Base-by-base conservation (phyloP, 2,797 vertebrate species). In the Xiphophorus birchmanni region DNA sequence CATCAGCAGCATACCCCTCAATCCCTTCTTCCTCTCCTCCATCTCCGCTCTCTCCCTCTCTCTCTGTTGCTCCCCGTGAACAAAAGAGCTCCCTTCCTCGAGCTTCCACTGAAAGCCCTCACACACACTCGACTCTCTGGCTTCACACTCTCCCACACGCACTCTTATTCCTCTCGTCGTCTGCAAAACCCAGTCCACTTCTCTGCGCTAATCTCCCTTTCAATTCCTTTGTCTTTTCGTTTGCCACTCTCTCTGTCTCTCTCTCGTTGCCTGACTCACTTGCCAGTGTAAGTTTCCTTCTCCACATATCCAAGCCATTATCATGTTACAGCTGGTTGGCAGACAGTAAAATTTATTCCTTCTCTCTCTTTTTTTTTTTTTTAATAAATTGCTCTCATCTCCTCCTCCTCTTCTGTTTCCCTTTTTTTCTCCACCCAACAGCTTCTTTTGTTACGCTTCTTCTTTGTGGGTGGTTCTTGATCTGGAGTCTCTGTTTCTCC, bases 301-400 rank as follows among this genome's bases (percentile, higher is more conserved):
- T 82, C 84, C 81, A 65, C 84, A 87, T 87, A 90, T 89, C 92
- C 89, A 56, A 77, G 84, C 76, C 7, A 82, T 92, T 92, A 92
- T 95, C 92, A 79, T 84, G 86, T 95, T 94, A 91, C 94, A 90
- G 88, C 80, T 71, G 81, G 87, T 89, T 93, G 92, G 91, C 89
- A 91, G 86, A 84, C 84, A 78, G 83, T 90, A 88, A 93, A 93
- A 92, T 90, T 82, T 89, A 90, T 91, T 91, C 85, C 87, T 76
- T 83, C 73, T 78, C 50, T 23, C 48, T 50, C 6, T 63, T 13
- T 44, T 45, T 45, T 92, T 85, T 84, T 89, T n/a, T n/a, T 84
- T 11, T 79, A 29, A 65, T 85, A 85, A 90, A 91, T 83, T 86
- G 86, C 90, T 86, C 81, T 80, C 73, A 75, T 84, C 80, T 85